phyloP scores from a whole-genome alignment of 2,888 invertebrate species.

The Spatulosminthurus flaviceps region DNA sequence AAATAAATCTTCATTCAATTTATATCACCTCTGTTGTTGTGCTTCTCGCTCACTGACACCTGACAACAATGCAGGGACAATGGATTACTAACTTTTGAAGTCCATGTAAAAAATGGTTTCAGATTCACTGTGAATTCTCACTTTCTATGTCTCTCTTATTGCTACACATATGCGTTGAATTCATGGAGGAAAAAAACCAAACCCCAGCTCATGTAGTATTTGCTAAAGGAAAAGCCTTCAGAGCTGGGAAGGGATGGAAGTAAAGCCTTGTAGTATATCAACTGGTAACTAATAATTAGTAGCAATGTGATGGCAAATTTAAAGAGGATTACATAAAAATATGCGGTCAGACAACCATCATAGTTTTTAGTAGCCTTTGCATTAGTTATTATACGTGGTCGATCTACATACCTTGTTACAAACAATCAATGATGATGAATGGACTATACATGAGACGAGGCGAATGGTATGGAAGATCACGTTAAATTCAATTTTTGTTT shows the following conservation, averaged over 20 bases:
- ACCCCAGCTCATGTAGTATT: too few species aligned
- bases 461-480: neutral
- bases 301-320: neutral
- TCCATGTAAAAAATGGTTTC: constrained; percentile 10
- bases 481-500: constrained; percentile 41
- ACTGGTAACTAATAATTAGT: neutral
- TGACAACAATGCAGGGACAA: constrained; percentile 41
- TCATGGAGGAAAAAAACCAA: too few species aligned
- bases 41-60: constrained; percentile 31
- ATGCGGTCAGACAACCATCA: constrained; percentile 12
- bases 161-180: neutral
- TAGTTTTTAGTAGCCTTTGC: too few species aligned
- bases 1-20: constrained; percentile 13
- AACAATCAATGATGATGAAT: neutral
- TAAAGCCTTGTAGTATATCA: too few species aligned
- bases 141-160: neutral
- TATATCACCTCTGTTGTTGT: constrained; percentile 22
- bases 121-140: neutral
- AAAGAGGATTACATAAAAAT: constrained; percentile 9
- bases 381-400: too few species aligned
- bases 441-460: constrained; percentile 11
- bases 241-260: too few species aligned
- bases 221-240: too few species aligned
- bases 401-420: too few species aligned
- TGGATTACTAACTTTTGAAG: constrained; percentile 30